These are phyloP conservation scores for Eutolmus rufibarbis DNA, from an alignment of 2,888 invertebrate species.

Conservation along the genomic window DNA sequence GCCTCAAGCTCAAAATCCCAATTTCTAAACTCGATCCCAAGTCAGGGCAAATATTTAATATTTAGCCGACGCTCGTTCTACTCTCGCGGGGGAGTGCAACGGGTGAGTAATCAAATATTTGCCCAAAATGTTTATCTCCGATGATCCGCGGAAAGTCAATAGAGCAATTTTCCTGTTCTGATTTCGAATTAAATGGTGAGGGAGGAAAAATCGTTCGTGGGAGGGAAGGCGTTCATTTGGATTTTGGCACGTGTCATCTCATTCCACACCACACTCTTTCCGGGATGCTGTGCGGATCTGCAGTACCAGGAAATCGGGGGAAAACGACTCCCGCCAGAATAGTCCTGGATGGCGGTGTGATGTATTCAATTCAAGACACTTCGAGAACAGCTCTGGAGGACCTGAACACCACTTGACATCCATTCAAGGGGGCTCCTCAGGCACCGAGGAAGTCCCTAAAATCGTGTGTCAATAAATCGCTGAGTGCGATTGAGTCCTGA, in stretches of 20 bases:
- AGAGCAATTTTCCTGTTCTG: background rate
- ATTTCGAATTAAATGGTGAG: background rate
- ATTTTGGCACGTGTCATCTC: constrained; percentile 6
- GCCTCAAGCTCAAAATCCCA: background rate
- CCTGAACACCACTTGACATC: constrained; percentile 13
- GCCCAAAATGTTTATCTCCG: background rate
- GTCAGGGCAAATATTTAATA: background rate
- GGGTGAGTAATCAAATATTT: background rate
- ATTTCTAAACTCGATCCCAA: background rate
- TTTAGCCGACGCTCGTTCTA: background rate
- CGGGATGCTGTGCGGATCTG: background rate
- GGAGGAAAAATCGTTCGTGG: background rate
- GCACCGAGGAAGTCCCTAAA: background rate
- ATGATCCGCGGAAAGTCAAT: background rate
- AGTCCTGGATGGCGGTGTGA: background rate
- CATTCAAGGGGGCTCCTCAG: background rate
- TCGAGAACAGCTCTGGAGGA: constrained; percentile 12
- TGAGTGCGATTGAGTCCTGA: background rate
- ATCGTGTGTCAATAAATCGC: background rate
- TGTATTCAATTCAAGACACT: constrained; percentile 25
- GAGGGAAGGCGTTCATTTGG: background rate
- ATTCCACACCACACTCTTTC: background rate
- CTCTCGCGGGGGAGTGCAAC: background rate
- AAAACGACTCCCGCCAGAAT: background rate
- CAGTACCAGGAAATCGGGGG: background rate